Base-by-base conservation (phyloP, 2,797 vertebrate species). In the Esox masquinongy region DNA sequence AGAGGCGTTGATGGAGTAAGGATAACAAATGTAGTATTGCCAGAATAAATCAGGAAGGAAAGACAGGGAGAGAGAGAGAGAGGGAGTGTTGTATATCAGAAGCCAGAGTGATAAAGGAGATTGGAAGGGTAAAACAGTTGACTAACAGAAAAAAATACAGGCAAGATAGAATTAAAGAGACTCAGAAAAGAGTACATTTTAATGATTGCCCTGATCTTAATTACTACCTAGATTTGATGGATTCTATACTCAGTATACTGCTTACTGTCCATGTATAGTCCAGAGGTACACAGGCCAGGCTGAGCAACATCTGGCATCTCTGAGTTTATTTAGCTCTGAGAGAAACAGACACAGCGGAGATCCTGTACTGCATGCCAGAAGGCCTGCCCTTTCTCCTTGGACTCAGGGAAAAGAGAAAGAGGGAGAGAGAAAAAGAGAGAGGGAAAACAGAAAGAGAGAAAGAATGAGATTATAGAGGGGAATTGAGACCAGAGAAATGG, bases 1-100 rank as follows among this genome's bases (percentile, higher is more conserved):
- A 78, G 47, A 81, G 36, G 81, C 74, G 78, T 63, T 74, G 84
- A 82, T 66, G 81, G 77, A 81, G 63, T 64, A 56, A 80, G 7
- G 36, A 81, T 78, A 81, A 83, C 72, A 73, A 80, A 85, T 3
- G 73, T 77, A 49, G 14, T 12, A 61, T 24, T 67, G 47, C 59
- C 76, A 17, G 70, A 70, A 0, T 47, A 67, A 43, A 26, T 73
- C 22, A 0, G 63, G 70, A 73, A 75, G 63, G 59, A 61, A 31
- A 53, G 39, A 71, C 51, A 43, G 50, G 17, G 51, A 49, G 4
- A 4, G 29, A 79, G 24, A 4, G 29, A 79, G 24, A 82, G 76
- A 80, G 59, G 76, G 36, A 22, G 76, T 66, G 59, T 26, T 61
- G 9, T 61, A 24, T 24, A 24, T 24, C 47, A 72, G 74, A 68